These are phyloP conservation scores for Dinocampus coccinellae DNA, from an alignment of 2,888 invertebrate species.

Conservation along the genomic window DNA sequence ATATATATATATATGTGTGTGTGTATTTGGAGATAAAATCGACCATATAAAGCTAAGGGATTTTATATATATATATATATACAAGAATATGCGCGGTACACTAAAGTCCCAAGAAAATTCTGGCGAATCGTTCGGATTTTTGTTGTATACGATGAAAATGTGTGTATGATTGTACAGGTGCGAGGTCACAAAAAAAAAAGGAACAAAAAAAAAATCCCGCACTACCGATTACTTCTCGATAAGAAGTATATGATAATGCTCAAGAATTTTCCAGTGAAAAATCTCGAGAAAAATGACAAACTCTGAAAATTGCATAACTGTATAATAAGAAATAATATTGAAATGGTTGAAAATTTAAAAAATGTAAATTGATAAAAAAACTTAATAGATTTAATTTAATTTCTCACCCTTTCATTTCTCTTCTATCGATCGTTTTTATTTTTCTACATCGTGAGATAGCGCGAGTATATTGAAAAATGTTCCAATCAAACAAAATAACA, in stretches of 20 bases:
- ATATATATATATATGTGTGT: not conserved
- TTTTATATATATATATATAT: too few relatives aligned
- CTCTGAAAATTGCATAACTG: too few relatives aligned
- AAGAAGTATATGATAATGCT: not conserved
- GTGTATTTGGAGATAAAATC: not conserved
- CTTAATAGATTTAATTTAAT: too few relatives aligned
- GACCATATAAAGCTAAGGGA: conserved; percentile 3
- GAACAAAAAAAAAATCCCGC: not conserved
- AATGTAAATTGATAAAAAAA: too few relatives aligned
- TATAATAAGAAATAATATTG: too few relatives aligned
- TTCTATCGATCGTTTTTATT: too few relatives aligned
- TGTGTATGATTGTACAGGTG: not conserved
- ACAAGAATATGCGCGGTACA: not conserved
- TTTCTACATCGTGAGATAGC: too few relatives aligned
- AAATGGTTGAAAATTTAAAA: not conserved
- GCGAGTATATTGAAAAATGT: too few relatives aligned
- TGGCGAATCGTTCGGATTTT: conserved; percentile 11
- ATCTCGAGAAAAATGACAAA: not conserved
- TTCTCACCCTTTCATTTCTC: too few relatives aligned
- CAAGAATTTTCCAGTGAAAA: not conserved
- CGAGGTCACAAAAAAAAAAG: not conserved
- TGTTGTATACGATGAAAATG: not conserved
- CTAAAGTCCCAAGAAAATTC: conserved; percentile 11
- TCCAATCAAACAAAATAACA: too few relatives aligned
- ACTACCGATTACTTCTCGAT: not conserved